Evolutionary conservation across 2,888 invertebrate genomes (phyloP).

Genomic region (Acanthosepion esculentum): DNA sequence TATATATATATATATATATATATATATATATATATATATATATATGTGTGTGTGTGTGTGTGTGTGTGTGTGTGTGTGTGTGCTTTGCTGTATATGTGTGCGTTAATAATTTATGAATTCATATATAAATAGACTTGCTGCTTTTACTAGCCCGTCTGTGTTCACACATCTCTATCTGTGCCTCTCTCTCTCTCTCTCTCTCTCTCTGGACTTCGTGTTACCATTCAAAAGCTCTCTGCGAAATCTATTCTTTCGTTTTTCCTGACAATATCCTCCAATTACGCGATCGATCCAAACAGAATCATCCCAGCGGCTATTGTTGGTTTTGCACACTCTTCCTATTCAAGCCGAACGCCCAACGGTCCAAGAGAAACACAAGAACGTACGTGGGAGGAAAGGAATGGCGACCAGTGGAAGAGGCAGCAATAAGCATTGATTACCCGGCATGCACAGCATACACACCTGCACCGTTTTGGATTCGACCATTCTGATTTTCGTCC

Average conservation of each 20-base stretch:
- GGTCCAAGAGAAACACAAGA: background rate
- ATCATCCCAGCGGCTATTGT: constrained; percentile 20
- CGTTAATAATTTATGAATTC: no score
- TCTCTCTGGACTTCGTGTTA: background rate
- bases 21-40: no score
- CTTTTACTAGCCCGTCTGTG: no score
- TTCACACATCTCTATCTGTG: no score
- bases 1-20: no score
- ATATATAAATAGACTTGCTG: no score
- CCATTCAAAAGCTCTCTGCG: background rate
- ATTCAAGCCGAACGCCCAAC: background rate
- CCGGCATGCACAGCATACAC: constrained; percentile 2
- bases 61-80: no score
- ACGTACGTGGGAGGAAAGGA: background rate
- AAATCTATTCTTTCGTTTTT: background rate
- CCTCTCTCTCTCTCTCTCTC: background rate
- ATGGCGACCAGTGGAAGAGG: background rate
- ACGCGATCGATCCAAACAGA: constrained; percentile 18
- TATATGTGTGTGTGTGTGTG: no score
- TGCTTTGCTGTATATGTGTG: no score
- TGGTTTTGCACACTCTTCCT: background rate
- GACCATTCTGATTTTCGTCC: background rate
- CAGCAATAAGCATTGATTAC: constrained; percentile 18
- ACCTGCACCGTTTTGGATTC: background rate
- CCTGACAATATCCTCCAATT: constrained; percentile 22